Conservation (phyloP, 2,797 vertebrate genomes). For the Intellagama lesueurii region DNA sequence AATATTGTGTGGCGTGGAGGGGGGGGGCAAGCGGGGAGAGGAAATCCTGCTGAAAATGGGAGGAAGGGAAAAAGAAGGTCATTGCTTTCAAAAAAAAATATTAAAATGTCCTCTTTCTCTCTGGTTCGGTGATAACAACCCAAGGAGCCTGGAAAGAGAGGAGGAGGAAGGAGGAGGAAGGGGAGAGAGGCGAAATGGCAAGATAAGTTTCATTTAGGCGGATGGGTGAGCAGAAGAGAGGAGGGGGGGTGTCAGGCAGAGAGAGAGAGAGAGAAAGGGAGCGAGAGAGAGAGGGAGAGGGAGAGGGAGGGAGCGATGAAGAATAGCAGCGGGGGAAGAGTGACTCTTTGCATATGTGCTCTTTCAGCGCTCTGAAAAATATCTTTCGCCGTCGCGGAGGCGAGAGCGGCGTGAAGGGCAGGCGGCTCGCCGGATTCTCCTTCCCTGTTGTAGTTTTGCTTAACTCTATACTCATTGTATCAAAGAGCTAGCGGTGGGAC, state of each 20-base stretch:
- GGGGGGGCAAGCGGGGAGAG: no score
- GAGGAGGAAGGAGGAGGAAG: background rate
- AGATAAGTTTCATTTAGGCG: constrained; percentile 33
- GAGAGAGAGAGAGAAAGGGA: no score
- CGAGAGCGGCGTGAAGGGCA: constrained; percentile 76
- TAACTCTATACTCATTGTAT: constrained; percentile 78
- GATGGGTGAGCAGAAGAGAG: constrained; percentile 23
- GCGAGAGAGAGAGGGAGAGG: background rate
- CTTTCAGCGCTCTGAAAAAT: constrained; percentile 43
- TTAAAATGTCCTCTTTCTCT: background rate
- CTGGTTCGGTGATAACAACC: constrained; percentile 14
- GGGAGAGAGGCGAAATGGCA: background rate
- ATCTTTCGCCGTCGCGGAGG: constrained; percentile 57
- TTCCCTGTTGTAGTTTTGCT: constrained; percentile 71
- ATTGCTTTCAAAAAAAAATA: background rate
- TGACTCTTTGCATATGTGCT: constrained; percentile 46
- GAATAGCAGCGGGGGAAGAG: constrained; percentile 30
- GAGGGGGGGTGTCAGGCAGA: background rate
- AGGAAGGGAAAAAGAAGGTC: constrained; percentile 31
- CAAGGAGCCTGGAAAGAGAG: background rate
- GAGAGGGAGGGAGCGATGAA: background rate
- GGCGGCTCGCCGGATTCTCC: constrained; percentile 60
- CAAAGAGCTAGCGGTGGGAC: constrained; percentile 78
- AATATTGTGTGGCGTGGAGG: background rate
- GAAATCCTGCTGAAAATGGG: background rate